Percentiles rank a stretch among this genome's conserved stretches.
Evolutionary conservation across 2,797 vertebrate species (phyloP).

Genomic region (Nannoperca australis): DNA sequence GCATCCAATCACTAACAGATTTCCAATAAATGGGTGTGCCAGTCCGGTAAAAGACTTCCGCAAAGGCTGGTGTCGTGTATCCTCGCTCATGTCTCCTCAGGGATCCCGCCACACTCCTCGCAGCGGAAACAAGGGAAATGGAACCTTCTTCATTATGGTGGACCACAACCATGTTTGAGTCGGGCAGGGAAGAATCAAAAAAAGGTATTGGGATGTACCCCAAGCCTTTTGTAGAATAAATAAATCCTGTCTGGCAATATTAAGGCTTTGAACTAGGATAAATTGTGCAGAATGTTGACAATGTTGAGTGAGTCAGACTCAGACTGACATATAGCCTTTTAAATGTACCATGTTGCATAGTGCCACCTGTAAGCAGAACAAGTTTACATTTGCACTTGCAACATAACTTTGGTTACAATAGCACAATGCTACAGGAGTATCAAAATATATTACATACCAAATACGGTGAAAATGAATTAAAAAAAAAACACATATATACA

Average conservation of each 20-base stretch:
- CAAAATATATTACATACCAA: too few relatives aligned
- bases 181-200: neutral
- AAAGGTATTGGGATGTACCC: conserved; percentile 13
- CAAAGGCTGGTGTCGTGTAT: neutral
- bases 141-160: neutral
- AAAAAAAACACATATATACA: neutral
- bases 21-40: conserved; percentile 2
- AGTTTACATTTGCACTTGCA: neutral
- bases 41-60: neutral
- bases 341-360: neutral
- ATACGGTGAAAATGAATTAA: too few relatives aligned
- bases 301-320: neutral
- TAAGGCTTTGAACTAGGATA: neutral
- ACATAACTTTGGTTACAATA: neutral
- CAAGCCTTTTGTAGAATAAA: neutral
- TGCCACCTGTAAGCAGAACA: neutral
- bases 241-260: conserved; percentile 1
- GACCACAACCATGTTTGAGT: neutral
- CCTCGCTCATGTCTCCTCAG: neutral
- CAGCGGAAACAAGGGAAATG: conserved; percentile 7
- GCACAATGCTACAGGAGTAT: neutral
- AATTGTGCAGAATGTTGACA: neutral
- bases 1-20: conserved; percentile 4
- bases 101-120: neutral
- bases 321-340: neutral